phyloP scores from a whole-genome alignment of 2,113 vertebrate genomes.

The Oryzias javanicus region DNA sequence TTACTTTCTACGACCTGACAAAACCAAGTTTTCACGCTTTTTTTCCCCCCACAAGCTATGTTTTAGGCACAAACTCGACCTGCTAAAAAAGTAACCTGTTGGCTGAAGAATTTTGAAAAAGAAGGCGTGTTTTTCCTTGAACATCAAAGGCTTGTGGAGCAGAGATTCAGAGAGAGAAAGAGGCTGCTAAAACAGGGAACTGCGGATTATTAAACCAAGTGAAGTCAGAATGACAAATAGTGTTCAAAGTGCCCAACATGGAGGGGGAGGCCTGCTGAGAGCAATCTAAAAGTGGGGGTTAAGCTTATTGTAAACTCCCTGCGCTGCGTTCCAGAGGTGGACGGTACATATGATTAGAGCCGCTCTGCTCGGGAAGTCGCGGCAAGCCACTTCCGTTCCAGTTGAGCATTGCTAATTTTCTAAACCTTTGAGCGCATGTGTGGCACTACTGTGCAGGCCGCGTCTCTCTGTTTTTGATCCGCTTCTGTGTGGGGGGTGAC shows the following conservation, averaged over 20 bases:
- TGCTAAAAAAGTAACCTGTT: constrained; percentile 19
- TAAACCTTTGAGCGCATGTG: constrained; percentile 74
- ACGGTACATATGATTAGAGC: constrained; percentile 79
- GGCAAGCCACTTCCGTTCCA: constrained; percentile 81
- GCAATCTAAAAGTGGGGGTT: constrained; percentile 83
- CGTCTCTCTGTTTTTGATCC: constrained; percentile 65
- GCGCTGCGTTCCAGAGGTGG: constrained; percentile 78
- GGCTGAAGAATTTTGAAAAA: constrained; percentile 15
- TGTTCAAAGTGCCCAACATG: constrained; percentile 83
- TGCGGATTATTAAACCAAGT: constrained; percentile 78
- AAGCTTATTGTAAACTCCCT: constrained; percentile 85
- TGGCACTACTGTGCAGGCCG: constrained; percentile 55
- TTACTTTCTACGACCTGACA: constrained; percentile 85
- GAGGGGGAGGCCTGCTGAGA: constrained; percentile 81
- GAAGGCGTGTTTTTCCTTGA: constrained; percentile 34
- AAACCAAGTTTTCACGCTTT: constrained; percentile 74
- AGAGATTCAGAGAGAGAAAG: constrained; percentile 42
- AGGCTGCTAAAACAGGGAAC: constrained; percentile 38
- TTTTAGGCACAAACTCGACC: constrained; percentile 18
- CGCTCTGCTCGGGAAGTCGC: constrained; percentile 76
- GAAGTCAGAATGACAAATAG: constrained; percentile 80
- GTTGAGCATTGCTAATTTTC: constrained; percentile 82
- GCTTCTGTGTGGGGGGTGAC: constrained; percentile 25
- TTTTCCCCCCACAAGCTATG: not conserved
- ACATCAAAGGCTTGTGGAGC: constrained; percentile 57